Evolutionary conservation across 2,113 vertebrate species (phyloP).

Genomic region (Indicator maculatus): DNA sequence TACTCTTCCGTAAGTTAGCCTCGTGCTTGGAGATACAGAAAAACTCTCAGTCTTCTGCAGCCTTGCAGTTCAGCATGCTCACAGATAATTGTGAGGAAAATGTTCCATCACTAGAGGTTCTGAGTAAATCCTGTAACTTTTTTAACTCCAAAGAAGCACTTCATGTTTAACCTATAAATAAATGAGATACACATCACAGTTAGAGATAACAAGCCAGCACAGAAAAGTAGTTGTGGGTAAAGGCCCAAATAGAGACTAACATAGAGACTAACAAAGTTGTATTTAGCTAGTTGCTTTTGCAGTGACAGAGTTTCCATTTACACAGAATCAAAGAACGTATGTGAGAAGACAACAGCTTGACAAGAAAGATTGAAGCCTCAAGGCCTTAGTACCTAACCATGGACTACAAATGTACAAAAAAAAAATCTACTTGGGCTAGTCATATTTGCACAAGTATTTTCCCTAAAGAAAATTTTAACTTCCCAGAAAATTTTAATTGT

Average conservation of each 20-base stretch:
- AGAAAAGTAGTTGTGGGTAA: neutral
- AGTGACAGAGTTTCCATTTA: neutral
- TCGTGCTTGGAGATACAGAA: rapidly evolving
- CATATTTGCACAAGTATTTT: neutral
- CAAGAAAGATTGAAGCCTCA: neutral
- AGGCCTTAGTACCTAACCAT: too few species aligned
- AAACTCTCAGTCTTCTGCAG: too few species aligned
- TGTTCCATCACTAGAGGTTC: too few species aligned
- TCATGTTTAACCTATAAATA: neutral
- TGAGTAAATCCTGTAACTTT: neutral
- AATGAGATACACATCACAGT: too few species aligned
- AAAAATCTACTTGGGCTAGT: neutral
- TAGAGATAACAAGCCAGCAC: rapidly evolving
- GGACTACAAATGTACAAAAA: rapidly evolving
- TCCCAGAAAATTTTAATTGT: neutral
- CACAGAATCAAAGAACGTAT: too few species aligned
- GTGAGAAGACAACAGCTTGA: neutral
- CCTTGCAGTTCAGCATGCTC: rapidly evolving
- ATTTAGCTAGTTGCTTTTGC: neutral
- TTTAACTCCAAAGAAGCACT: rapidly evolving
- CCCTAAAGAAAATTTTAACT: neutral
- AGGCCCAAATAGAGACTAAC: neutral
- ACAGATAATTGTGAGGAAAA: too few species aligned
- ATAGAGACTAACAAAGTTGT: neutral
- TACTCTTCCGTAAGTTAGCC: rapidly evolving